phyloP scores from a whole-genome alignment of 2,797 vertebrate genomes.

The Lepus oiostolus region DNA sequence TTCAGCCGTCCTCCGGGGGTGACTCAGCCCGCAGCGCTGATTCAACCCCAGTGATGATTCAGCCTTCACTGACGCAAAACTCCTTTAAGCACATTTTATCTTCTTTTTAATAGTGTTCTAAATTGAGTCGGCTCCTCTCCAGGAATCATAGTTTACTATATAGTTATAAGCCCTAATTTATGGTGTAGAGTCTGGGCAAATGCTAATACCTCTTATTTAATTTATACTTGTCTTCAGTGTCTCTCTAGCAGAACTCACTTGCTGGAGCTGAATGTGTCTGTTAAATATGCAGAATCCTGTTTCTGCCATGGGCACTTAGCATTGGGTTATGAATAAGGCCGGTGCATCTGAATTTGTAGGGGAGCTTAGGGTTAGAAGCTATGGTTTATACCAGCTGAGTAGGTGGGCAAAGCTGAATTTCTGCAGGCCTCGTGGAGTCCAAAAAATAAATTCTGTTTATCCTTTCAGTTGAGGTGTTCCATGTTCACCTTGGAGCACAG shows the following conservation, averaged over 20 bases:
- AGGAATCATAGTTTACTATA: constrained; percentile 46
- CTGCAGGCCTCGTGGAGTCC: not conserved
- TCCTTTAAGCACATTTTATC: constrained; percentile 61
- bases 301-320: not conserved
- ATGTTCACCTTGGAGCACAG: not conserved
- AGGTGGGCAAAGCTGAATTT: constrained; percentile 8
- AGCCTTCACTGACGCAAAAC: constrained; percentile 71
- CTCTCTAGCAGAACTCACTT: constrained; percentile 59
- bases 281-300: not conserved
- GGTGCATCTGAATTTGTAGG: not conserved
- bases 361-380: not conserved
- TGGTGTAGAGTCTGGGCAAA: not conserved
- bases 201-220: not conserved
- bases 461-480: not conserved
- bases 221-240: constrained; percentile 39
- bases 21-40: constrained; percentile 70
- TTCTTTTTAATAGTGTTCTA: constrained; percentile 69
- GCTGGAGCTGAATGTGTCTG: not conserved
- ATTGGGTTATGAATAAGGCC: not conserved
- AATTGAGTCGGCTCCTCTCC: constrained; percentile 5
- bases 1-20: constrained; percentile 32
- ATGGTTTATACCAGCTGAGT: not conserved
- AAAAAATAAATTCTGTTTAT: not conserved
- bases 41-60: constrained; percentile 75
- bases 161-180: constrained; percentile 48